Evolutionary conservation across 2,888 invertebrate genomes (phyloP), one percentile per base, ranked within the genome.

Genomic region (Seira musarum): DNA sequence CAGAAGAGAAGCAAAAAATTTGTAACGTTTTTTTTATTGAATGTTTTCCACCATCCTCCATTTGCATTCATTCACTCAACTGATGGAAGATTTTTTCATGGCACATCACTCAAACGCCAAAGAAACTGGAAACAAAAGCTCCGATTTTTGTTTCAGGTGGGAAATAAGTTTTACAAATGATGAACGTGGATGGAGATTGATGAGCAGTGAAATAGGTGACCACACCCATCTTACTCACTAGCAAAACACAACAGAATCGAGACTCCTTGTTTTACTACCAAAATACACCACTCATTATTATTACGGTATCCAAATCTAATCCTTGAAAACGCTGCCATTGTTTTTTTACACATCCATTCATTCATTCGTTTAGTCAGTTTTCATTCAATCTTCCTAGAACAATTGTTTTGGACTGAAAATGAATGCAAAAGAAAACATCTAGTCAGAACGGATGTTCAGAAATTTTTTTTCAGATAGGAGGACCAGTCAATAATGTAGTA

Each of bases 111-210:
- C 30, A 30, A 30, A n/a, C n/a, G 30, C 30, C 30, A 30, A 53
- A 40, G 13, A 40, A 40, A 40, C 6, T 40, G 40, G 40, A 40
- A 8, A 15, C 53, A 8, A 2, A 30, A n/a, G 53, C 15, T 53
- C 53, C 53, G 53, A 13, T 53, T 40, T 46, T 53, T 53, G 24
- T 68, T 68, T 65, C 40, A 40, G 25, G 53, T 53, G 46, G 40
- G 30, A 30, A 30, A 2, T 5, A 30, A 30, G 53, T 53, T 53
- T n/a, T 8, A 66, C 71, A 71, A 75, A 80, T 75, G 53, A 53
- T 53, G 80, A 75, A 75, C 49, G 75, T 71, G 80, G 80, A 80
- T 80, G 67, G 80, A 80, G 80, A 80, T 80, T 80, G 80, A 80
- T 80, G 80, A 80, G 80, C 75, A 60, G 21, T 15, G 75, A 71